Conservation (phyloP, 2,797 vertebrate genomes). For the Coendou prehensilis region DNA sequence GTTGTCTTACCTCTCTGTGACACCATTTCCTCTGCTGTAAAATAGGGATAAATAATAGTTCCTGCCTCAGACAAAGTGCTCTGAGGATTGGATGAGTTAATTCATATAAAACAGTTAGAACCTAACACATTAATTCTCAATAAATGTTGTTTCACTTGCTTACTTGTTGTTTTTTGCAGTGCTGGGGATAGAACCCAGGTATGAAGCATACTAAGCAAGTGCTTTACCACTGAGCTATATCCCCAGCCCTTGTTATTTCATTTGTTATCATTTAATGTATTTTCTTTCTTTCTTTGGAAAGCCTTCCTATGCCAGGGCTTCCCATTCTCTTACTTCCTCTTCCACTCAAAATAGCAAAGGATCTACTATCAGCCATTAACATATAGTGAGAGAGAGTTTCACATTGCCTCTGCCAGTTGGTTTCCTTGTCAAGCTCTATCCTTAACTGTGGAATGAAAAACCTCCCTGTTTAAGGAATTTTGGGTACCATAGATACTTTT, state of each 20-base stretch:
- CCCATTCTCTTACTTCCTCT: constrained; percentile 1
- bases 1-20: not conserved
- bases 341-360: constrained; percentile 45
- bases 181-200: not conserved
- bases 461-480: not conserved
- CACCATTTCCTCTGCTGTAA: not conserved
- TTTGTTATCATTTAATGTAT: not conserved
- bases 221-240: not conserved
- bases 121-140: not conserved
- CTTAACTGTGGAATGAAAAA: constrained; percentile 47
- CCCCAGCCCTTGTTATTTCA: not conserved
- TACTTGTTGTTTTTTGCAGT: not conserved
- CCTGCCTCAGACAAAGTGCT: not conserved
- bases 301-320: not conserved
- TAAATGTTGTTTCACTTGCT: not conserved
- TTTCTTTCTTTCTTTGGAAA: constrained; percentile 15
- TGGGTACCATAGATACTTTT: not conserved
- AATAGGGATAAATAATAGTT: not conserved
- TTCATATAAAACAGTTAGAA: not conserved
- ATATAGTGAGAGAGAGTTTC: constrained; percentile 57
- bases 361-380: not conserved
- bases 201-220: not conserved
- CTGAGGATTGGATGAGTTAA: not conserved
- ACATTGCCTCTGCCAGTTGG: not conserved
- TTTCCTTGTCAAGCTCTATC: constrained; percentile 1